Conservation (phyloP, 2,797 vertebrate genomes). For the Echiichthys vipera region DNA sequence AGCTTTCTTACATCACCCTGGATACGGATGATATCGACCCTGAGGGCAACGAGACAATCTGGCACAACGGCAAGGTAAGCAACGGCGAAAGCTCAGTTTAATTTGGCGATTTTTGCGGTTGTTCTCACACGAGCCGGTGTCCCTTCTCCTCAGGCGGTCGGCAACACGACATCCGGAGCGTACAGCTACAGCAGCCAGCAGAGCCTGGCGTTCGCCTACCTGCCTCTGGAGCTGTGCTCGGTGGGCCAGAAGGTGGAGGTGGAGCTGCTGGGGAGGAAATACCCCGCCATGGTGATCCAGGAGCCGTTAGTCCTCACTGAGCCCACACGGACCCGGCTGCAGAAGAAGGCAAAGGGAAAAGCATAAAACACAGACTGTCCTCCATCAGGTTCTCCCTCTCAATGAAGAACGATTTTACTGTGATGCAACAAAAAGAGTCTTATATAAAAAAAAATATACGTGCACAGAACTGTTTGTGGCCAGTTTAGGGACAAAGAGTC, state of each 20-base stretch:
- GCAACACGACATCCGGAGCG: conserved; percentile 95
- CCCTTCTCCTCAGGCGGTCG: conserved; percentile 88
- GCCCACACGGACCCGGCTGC: conserved; percentile 88
- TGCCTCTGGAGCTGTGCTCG: conserved; percentile 88
- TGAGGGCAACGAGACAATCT: conserved; percentile 97
- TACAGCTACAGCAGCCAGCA: conserved; percentile 92
- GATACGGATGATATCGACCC: conserved; percentile 93
- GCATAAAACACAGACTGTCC: conserved; percentile 51
- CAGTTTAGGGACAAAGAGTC: conserved; percentile 9
- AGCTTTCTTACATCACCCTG: conserved; percentile 90
- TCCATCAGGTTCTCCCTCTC: too few species aligned
- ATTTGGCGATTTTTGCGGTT: background rate
- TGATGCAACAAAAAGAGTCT: conserved; percentile 17
- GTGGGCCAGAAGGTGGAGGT: conserved; percentile 93
- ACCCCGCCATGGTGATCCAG: conserved; percentile 87
- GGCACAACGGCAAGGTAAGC: conserved; percentile 91
- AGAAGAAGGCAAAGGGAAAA: conserved; percentile 84
- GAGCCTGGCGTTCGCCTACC: conserved; percentile 94
- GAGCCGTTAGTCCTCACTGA: conserved; percentile 94
- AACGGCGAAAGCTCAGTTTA: background rate
- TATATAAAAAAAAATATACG: background rate
- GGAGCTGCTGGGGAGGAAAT: conserved; percentile 91
- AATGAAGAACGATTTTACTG: conserved; percentile 23
- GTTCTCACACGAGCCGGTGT: background rate
- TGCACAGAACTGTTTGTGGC: conserved; percentile 11